These are phyloP conservation scores for Scophthalmus maximus DNA, from an alignment of 2,113 vertebrate species.

Conservation along the genomic window DNA sequence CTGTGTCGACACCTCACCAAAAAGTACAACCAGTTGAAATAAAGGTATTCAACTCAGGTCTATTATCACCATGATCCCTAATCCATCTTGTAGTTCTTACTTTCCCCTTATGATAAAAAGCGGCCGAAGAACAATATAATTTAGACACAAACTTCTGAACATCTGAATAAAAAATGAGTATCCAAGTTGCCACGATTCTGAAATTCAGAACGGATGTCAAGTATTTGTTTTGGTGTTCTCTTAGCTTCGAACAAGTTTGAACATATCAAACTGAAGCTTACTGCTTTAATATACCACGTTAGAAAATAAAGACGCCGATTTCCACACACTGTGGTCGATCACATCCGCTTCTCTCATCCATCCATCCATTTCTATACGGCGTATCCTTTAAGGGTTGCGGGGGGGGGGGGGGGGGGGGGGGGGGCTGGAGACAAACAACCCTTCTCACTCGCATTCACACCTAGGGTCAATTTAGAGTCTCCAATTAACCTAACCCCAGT, in stretches of 20 bases:
- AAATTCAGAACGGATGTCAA: background rate
- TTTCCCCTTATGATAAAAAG: background rate
- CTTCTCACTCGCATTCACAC: too few species aligned
- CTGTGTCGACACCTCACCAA: background rate
- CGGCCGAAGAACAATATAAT: background rate
- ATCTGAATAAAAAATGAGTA: conserved; percentile 1
- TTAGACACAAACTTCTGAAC: background rate
- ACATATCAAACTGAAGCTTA: background rate
- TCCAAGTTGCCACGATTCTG: background rate
- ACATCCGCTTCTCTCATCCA: too few species aligned
- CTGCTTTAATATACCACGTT: background rate
- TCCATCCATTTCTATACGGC: too few species aligned
- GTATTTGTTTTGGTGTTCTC: background rate
- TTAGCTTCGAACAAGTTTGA: background rate
- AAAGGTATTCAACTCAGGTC: conserved; percentile 4
- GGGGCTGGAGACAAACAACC: too few species aligned
- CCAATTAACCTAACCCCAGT: too few species aligned
- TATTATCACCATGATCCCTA: background rate
- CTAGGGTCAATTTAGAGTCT: too few species aligned
- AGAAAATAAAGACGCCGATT: background rate
- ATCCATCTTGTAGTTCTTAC: background rate
- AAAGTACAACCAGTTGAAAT: background rate
- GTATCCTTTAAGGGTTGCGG: too few species aligned
- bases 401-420: too few species aligned
- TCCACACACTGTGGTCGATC: too few species aligned